phyloP scores from a whole-genome alignment of 1,140 invertebrate species.

The Leptopilina boulardi region DNA sequence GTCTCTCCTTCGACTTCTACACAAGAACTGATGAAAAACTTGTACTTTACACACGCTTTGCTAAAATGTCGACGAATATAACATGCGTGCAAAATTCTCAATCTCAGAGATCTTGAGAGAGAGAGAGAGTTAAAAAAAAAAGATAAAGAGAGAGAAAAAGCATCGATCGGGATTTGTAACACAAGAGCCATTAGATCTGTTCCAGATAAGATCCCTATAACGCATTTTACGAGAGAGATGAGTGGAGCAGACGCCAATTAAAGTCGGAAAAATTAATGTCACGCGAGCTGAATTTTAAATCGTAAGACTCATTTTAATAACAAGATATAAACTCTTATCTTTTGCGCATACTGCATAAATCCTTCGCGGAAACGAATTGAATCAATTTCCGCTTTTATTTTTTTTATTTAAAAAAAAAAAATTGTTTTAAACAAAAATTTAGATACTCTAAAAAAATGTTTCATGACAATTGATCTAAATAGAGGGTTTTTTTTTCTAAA shows the following conservation, averaged over 20 bases:
- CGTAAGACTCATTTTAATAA: background rate
- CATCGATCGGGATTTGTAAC: conserved; percentile 22
- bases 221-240: background rate
- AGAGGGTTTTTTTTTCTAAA: no score
- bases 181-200: conserved; percentile 22
- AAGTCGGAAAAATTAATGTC: conserved; percentile 8
- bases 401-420: background rate
- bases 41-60: background rate
- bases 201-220: conserved; percentile 20
- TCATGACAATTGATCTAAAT: no score
- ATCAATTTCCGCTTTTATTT: background rate
- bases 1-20: conserved; percentile 25
- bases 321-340: conserved; percentile 1
- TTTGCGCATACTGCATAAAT: background rate
- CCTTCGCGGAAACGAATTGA: background rate
- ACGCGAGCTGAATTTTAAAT: background rate
- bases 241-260: conserved; percentile 8
- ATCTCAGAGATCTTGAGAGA: conserved; percentile 4
- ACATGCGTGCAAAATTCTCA: conserved; percentile 10
- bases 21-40: conserved; percentile 24
- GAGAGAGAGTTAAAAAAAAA: no score
- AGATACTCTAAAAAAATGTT: no score
- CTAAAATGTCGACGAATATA: background rate
- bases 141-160: background rate
- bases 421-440: no score